Evolutionary conservation across 2,113 vertebrate species (phyloP).

Genomic region (Saguinus imperator): DNA sequence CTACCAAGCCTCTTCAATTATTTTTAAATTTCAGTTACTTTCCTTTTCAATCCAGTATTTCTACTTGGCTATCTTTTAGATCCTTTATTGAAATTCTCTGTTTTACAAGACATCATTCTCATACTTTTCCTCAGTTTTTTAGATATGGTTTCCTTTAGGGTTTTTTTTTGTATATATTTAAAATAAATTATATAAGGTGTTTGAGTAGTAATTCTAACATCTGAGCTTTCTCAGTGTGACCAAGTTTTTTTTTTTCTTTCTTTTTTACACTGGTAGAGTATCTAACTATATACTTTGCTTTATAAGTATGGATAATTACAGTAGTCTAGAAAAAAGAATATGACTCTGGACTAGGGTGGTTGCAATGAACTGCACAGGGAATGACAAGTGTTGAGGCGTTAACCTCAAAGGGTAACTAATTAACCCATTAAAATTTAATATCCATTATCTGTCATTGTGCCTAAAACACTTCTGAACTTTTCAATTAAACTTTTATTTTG

Average conservation of each 20-base stretch:
- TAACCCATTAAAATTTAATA: neutral
- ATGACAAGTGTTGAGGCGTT: neutral
- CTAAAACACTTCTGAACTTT: neutral
- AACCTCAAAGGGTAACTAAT: neutral
- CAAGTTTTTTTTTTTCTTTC: neutral
- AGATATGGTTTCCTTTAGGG: neutral
- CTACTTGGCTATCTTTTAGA: neutral
- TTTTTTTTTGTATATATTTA: neutral
- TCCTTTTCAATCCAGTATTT: neutral
- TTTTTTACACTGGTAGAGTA: no score
- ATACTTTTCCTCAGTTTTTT: neutral
- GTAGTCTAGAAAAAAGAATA: neutral
- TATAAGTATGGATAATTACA: neutral
- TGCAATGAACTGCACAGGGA: no score
- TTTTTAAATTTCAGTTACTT: neutral
- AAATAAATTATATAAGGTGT: neutral
- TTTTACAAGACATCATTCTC: neutral
- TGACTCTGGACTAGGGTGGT: no score
- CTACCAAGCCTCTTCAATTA: neutral
- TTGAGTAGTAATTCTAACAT: neutral
- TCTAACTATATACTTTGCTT: neutral
- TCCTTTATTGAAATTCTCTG: neutral
- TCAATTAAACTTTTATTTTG: neutral
- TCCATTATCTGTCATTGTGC: neutral
- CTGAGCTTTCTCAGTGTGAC: neutral